Evolutionary conservation across 2,888 invertebrate species (phyloP), one percentile per base, ranked within the genome.

Genomic region (Anagyrus pseudococci): DNA sequence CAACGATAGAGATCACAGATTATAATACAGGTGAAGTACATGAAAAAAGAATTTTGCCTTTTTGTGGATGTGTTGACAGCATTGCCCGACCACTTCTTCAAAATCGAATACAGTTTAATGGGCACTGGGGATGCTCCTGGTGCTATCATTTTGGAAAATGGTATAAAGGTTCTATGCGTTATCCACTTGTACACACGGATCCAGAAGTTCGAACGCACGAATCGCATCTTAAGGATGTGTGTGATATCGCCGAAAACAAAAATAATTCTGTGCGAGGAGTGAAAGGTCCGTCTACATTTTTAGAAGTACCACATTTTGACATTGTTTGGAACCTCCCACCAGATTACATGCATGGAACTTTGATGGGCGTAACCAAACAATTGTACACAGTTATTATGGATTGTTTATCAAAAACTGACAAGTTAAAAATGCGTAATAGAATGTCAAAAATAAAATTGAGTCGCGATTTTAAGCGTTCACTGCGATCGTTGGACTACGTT

Each of bases 71-170:
- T 22, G 64, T 60, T 2, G 68, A 70, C 59, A 64, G 67, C n/a
- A 50, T 66, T 20, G 69, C 69, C 8, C 44, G 67, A 43, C 58
- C 67, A 6, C n/a, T 66, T 2, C 3, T 68, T n/a, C 66, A 66
- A 10, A 67, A 66, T 49, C 57, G 68, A 55, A 44, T 64, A 13
- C 56, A 62, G 15, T 67, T 58, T 46, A 67, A 68, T 54, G 67
- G 70, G 4, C 40, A 57, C 19, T 64, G 41, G 49, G 67, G 70
- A 4, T 68, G 70, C 46, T 62, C 62, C 8, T 68, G 62, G 58
- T 68, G 70, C 47, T 70, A 68, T 17, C 33, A 57, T 1, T 23
- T 56, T 47, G 67, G 67, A n/a, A 10, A 23, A n/a, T 53, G 60
- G 26, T 23, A 23, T 13, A 46, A 50, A 41, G n/a, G 33, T 26